Evolutionary conservation across 2,113 vertebrate species (phyloP).

Genomic region (Pagrus major): DNA sequence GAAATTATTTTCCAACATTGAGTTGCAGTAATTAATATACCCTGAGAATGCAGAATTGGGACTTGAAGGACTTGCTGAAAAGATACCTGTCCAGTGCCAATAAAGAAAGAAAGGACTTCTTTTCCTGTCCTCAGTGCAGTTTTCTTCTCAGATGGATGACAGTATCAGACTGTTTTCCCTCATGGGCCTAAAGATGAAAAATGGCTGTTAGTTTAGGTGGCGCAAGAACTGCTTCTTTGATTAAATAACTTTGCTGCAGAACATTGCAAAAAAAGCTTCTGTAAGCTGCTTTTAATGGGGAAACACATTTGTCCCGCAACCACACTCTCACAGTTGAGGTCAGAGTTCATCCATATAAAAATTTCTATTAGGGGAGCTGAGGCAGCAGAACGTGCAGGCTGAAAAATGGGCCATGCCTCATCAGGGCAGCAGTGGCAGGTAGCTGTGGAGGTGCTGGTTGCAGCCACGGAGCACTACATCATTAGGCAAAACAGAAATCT

Average conservation of each 20-base stretch:
- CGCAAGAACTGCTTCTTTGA: constrained; percentile 85
- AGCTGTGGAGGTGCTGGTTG: constrained; percentile 74
- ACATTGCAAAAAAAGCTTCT: constrained; percentile 81
- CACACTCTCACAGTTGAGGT: constrained; percentile 82
- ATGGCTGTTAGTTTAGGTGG: constrained; percentile 84
- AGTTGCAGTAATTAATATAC: not conserved
- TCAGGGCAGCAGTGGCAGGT: constrained; percentile 81
- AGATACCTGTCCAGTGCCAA: constrained; percentile 26
- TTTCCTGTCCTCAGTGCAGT: constrained; percentile 59
- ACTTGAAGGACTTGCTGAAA: constrained; percentile 11
- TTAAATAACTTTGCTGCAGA: constrained; percentile 87
- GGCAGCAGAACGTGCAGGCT: constrained; percentile 87
- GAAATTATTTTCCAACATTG: not conserved
- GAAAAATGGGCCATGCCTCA: constrained; percentile 86
- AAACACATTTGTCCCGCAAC: constrained; percentile 83
- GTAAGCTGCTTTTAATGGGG: constrained; percentile 90
- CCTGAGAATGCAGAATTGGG: constrained; percentile 11
- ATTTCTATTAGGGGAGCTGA: constrained; percentile 89
- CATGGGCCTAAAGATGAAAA: constrained; percentile 81
- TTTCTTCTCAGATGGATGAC: constrained; percentile 83
- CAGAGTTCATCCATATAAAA: constrained; percentile 82
- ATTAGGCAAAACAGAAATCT: constrained; percentile 82
- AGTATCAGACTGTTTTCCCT: constrained; percentile 76
- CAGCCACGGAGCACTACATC: constrained; percentile 74
- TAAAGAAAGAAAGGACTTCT: constrained; percentile 37